phyloP scores from a whole-genome alignment of 2,888 invertebrate genomes.

The Podabrus alpinus region DNA sequence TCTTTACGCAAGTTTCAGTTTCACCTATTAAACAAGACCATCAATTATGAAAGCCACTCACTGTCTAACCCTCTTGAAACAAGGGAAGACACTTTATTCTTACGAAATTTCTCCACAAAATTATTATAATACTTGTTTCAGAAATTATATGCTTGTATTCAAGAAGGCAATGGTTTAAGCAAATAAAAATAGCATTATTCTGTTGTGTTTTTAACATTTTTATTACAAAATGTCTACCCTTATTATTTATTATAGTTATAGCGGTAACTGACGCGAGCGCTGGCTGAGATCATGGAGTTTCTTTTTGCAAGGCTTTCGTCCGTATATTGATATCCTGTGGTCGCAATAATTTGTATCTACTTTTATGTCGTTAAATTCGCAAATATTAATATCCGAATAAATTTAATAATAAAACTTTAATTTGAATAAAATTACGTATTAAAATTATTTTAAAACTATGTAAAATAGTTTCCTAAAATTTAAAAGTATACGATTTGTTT shows the following conservation, averaged over 20 bases:
- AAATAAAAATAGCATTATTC: neutral
- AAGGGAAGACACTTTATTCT: slow-evolving; percentile 23
- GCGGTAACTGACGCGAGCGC: too few relatives aligned
- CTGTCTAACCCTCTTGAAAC: slow-evolving; percentile 24
- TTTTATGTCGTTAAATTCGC: too few relatives aligned
- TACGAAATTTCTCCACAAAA: slow-evolving; percentile 17
- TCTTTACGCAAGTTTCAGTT: neutral
- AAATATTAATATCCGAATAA: too few relatives aligned
- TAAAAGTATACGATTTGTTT: too few relatives aligned
- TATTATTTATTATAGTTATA: too few relatives aligned
- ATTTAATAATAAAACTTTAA: too few relatives aligned
- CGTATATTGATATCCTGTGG: neutral
- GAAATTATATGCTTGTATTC: neutral
- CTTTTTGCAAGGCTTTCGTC: too few relatives aligned
- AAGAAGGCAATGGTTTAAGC: neutral
- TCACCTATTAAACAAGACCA: slow-evolving; percentile 19
- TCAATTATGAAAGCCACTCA: slow-evolving; percentile 26
- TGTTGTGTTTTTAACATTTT: neutral
- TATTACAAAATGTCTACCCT: neutral
- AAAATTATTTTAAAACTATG: too few relatives aligned
- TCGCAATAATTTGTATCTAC: neutral
- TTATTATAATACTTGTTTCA: slow-evolving; percentile 9
- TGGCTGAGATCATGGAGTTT: too few relatives aligned
- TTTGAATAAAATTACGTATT: too few relatives aligned
- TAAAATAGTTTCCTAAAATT: too few relatives aligned